phyloP scores from a whole-genome alignment of 2,888 invertebrate species.

The Pseudanteris insignis region DNA sequence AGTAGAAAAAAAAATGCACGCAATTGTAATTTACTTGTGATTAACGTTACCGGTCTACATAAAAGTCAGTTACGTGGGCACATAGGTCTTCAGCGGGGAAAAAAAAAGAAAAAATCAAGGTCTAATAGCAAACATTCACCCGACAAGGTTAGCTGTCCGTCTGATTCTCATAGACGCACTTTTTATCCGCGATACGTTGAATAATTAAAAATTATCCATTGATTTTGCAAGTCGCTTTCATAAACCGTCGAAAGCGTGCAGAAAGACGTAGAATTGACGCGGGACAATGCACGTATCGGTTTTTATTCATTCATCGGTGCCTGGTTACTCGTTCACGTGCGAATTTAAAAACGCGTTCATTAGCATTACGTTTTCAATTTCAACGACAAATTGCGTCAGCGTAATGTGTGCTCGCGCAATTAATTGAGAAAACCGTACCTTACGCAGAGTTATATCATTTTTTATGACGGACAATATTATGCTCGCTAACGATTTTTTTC shows the following conservation, averaged over 20 bases:
- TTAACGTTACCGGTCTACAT: slow-evolving; percentile 3
- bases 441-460: slow-evolving; percentile 7
- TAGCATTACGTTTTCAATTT: not conserved
- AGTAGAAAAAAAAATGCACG: slow-evolving; percentile 22
- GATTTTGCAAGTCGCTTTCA: slow-evolving; percentile 13
- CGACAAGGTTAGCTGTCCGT: slow-evolving; percentile 15
- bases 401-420: not conserved
- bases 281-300: not conserved
- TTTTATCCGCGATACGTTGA: slow-evolving; percentile 20
- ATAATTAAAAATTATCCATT: slow-evolving; percentile 14
- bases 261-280: slow-evolving; percentile 1
- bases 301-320: not conserved
- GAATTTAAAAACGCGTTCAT: not conserved
- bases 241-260: slow-evolving; percentile 6
- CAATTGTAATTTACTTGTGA: slow-evolving; percentile 13
- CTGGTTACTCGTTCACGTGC: no score
- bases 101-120: slow-evolving; percentile 24
- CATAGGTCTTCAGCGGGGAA: slow-evolving; percentile 4
- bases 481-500: slow-evolving; percentile 7
- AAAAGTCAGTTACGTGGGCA: slow-evolving; percentile 7
- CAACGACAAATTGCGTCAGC: no score
- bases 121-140: slow-evolving; percentile 15
- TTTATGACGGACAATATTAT: slow-evolving; percentile 4
- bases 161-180: not conserved
- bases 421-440: slow-evolving; percentile 3